Base-by-base conservation (phyloP, 1,140 invertebrate genomes). In the Anastrepha ludens region DNA sequence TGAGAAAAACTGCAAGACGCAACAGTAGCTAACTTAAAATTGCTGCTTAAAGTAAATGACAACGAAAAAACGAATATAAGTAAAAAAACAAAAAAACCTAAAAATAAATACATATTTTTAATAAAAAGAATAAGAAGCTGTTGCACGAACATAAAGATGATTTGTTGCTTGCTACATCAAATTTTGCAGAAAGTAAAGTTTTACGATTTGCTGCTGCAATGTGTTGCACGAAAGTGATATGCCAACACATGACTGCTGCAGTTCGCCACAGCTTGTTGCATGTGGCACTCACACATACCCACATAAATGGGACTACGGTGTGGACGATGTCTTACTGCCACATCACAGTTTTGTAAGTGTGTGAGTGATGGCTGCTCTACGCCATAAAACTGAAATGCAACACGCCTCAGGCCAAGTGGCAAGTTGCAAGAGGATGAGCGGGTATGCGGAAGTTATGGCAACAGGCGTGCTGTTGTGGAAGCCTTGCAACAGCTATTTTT, bases 131-230 rank as follows among this genome's bases (percentile, higher is more conserved):
- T 17, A 2, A 4, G 60, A 39, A 74, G 15, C 39, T 17, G 20
- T 29, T 2, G 41, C 67, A 74, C 41, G 67, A 74, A 7, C 67
- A 44, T 74, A 74, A 74, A 47, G 13, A 74, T 74, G 67, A 74
- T 74, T 74, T 74, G 67, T 47, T 74, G 67, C 15, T 74, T 74
- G 67, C 67, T 44, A 74, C 67, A 74, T 74, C 41, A 74, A 74
- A 74, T 74, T 74, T 74, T 74, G 67, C 41, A 74, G 67, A 81
- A 55, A 81, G 74, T 58, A 81, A 81, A 81, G 15, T 81, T 81
- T 81, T 81, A 81, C n/a, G 74, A 81, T 81, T 81, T 58, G 74
- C 74, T 81, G 74, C 50, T 41, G 74, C 74, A 81, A 81, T 81
- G 44, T 81, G 74, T 81, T 81, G 74, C 74, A 81, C 7, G 47